Evolutionary conservation across 2,888 invertebrate genomes (phyloP).

Genomic region (Ceramica pisi): DNA sequence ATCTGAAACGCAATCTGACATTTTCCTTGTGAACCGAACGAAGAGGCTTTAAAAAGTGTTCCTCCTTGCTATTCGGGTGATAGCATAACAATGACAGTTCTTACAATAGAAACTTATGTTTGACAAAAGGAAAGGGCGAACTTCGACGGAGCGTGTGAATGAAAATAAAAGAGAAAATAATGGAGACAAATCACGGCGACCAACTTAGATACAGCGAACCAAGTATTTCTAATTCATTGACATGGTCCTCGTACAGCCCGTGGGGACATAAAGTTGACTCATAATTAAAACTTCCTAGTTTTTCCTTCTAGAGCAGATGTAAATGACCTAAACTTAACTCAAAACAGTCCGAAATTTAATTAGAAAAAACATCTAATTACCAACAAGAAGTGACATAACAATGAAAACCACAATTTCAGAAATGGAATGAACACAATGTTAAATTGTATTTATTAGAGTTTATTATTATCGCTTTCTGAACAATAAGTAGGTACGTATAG

Average conservation of each 20-base stretch:
- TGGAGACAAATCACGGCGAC: constrained; percentile 76
- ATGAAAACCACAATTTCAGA: constrained; percentile 39
- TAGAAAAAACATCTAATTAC: constrained; percentile 21
- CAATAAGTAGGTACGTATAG: constrained; percentile 77
- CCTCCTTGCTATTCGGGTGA: constrained; percentile 72
- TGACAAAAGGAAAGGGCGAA: constrained; percentile 80
- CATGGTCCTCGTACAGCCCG: constrained; percentile 9
- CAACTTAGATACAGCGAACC: constrained; percentile 62
- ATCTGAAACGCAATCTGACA: constrained; percentile 50
- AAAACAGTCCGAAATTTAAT: not conserved
- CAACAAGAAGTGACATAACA: constrained; percentile 20
- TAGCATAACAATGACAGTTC: constrained; percentile 82
- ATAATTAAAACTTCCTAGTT: not conserved
- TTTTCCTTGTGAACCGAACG: constrained; percentile 59
- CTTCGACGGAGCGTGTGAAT: constrained; percentile 79
- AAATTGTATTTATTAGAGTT: constrained; percentile 69
- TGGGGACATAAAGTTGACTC: constrained; percentile 2
- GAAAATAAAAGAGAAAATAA: constrained; percentile 80
- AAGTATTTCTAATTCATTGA: constrained; percentile 55
- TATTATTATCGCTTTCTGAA: constrained; percentile 72
- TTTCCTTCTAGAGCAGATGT: not conserved
- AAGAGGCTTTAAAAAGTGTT: constrained; percentile 66
- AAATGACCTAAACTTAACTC: not conserved
- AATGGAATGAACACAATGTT: constrained; percentile 53
- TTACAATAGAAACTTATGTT: constrained; percentile 84